Conservation (phyloP, 64 coral and sea anemone genomes). For the Montipora sp. region DNA sequence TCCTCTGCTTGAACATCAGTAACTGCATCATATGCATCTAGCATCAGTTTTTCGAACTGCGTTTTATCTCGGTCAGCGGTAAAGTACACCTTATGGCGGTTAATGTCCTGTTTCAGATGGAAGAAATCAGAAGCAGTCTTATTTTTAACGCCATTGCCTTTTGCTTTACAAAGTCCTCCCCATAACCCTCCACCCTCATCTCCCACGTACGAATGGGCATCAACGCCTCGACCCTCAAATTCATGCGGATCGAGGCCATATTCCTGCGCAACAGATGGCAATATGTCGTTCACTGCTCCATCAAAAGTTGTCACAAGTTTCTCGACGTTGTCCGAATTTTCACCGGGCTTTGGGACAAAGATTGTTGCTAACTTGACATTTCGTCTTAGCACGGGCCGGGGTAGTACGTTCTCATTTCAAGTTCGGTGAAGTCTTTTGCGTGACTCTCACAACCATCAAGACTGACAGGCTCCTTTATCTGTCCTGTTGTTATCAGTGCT, state of each 20-base stretch:
- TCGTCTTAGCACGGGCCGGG: conserved; percentile 35
- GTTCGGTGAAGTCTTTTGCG: conserved; percentile 50
- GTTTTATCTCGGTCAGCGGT: neutral
- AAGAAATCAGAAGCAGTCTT: conserved; percentile 22
- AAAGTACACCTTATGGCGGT: neutral
- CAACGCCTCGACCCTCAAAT: conserved; percentile 15
- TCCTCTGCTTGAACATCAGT: conserved; percentile 35
- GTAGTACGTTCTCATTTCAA: conserved; percentile 54
- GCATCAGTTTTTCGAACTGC: conserved; percentile 30
- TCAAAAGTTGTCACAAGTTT: conserved; percentile 8
- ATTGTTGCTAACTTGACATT: conserved; percentile 59
- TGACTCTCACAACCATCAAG: conserved; percentile 61
- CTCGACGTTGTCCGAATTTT: conserved; percentile 57
- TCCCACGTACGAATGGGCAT: conserved; percentile 54
- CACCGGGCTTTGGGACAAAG: conserved; percentile 63
- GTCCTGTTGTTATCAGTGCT: conserved; percentile 32
- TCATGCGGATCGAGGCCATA: conserved; percentile 19
- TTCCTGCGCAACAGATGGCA: conserved; percentile 31
- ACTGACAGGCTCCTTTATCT: conserved; percentile 42
- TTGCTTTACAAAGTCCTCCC: conserved; percentile 46
- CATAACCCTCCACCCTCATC: conserved; percentile 66
- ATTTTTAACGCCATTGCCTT: conserved; percentile 62
- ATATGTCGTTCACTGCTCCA: conserved; percentile 1
- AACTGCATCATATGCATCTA: conserved; percentile 15
- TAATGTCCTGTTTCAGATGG: conserved; percentile 62